Evolutionary conservation across 2,797 vertebrate genomes (phyloP), one percentile per base, ranked within the genome.

Genomic region (Streptopelia turtur): DNA sequence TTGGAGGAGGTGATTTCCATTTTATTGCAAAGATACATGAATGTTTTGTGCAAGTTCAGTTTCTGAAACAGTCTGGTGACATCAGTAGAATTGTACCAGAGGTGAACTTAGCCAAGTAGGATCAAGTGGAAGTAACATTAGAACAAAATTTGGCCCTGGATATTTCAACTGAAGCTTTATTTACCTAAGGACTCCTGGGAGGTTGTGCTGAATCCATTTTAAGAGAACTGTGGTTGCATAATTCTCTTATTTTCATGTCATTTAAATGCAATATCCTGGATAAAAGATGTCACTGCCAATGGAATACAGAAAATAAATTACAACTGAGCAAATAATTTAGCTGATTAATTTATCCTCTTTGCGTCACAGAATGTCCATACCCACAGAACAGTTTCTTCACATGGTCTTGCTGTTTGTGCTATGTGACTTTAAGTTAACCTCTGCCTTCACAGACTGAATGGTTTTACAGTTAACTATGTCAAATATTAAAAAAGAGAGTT

Each of bases 301-400:
- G 43, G 28, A 91, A 49, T 86, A 33, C 30, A 76, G 76, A 81
- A 83, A 85, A 81, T 28, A 78, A 90, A 81, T 92, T 72, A 37
- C 52, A 83, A 23, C n/a, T 63, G n/a, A 91, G n/a, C 71, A 90
- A 65, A 81, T 88, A 83, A 69, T 86, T 78, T 76, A 81, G 50
- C 13, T 76, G 63, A 70, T 88, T 10, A 75, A 84, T 91, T 94
- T 91, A 18, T 77, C n/a, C 45, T 87, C 27, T 75, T 81, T 92
- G 50, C 47, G 41, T 93, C 47, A 79, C 21, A 79, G 47, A 68
- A 61, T 24, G 18, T 56, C 79, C 17, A 17, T 69, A 92, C 78
- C 61, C 22, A 75, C 37, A 72, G 50, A 94, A 23, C 12, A 14
- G 6, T 92, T 91, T 93, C 61, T 92, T 87, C 35, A 83, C 27